Base-by-base conservation (phyloP, 2,797 vertebrate genomes). In the Phoeniculus purpureus region DNA sequence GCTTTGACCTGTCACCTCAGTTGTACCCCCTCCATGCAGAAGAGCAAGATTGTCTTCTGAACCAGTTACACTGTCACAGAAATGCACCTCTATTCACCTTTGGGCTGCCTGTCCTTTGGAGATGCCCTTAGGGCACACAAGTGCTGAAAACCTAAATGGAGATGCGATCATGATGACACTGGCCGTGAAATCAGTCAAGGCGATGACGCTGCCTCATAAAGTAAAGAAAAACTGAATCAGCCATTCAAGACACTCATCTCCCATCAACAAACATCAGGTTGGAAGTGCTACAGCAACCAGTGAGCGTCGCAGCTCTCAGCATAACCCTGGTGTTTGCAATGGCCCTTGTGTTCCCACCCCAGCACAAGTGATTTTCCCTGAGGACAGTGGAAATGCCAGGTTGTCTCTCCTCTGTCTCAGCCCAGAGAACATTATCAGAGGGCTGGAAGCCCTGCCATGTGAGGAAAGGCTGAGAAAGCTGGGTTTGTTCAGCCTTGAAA, bases 251-350 rank as follows among this genome's bases (percentile, higher is more conserved):
- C 12, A 4, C 10, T 37, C 4, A 1, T 11, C 15, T 1, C 29
- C 26, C 58, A 27, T 12, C 26, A 27, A 21, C 22, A 66, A 74
- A 60, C 0, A 0, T 2, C 10, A 12, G 19, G 23, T 19, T 62
- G 64, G 61, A 83, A 19, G 17, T 4, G 40, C 25, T 22, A 6
- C 5, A 82, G 31, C 22, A 58, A 17, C 29, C 15, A 2, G 26
- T 50, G 29, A 31, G 32, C 1, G 1, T 9, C 8, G 29, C 7
- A 1, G 4, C 9, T 6, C 48, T 43, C 13, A 29, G 9, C 34
- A 19, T 2, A 1, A 73, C 12, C 45, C 3, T 18, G 26, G 7
- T 31, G 1, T 13, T n/a, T 29, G 8, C 25, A 7, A 9, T 1
- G 15, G 15, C 7, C 23, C 8, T 40, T 22, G 34, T 40, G 27